These are phyloP conservation scores for Leptopilina syphax DNA, from an alignment of 2,888 invertebrate genomes.

Conservation along the genomic window DNA sequence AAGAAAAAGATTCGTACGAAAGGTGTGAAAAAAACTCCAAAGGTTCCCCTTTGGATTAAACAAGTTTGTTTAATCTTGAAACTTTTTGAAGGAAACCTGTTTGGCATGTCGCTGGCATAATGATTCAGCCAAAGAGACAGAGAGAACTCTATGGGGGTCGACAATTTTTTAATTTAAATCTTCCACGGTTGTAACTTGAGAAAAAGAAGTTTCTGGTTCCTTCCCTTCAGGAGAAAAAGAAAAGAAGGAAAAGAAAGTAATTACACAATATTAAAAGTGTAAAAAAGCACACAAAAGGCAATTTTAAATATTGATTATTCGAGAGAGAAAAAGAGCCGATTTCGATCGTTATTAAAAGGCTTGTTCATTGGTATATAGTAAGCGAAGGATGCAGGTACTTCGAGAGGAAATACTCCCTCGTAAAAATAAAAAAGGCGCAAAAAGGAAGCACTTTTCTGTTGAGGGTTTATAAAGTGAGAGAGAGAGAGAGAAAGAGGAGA, in stretches of 20 bases:
- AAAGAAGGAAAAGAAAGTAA: conserved; percentile 14
- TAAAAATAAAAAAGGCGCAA: conserved; percentile 28
- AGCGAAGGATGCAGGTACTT: background rate
- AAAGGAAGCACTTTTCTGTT: conserved; percentile 17
- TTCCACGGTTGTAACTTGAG: background rate
- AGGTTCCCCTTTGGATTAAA: background rate
- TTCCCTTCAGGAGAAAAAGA: background rate
- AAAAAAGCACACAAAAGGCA: no score
- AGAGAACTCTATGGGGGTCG: conserved; percentile 16
- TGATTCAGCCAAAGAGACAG: conserved; percentile 14
- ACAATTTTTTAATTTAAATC: conserved; percentile 29
- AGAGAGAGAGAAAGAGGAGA: conserved; percentile 16
- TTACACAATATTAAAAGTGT: background rate
- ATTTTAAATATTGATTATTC: no score
- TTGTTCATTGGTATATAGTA: no score
- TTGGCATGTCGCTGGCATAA: conserved; percentile 13
- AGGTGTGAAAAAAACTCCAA: background rate
- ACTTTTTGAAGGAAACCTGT: conserved; percentile 19
- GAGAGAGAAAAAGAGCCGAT: no score
- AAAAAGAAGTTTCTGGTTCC: conserved; percentile 7
- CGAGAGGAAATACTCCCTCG: conserved; percentile 22
- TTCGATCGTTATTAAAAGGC: no score
- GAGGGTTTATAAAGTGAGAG: conserved; percentile 11
- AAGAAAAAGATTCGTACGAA: background rate
- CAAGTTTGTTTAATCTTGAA: conserved; percentile 16